A percentile compares a stretch with the other conserved stretches of the same genome.
Conservation (phyloP, 2,113 vertebrate genomes). For the Petrocephalus zakoni region DNA sequence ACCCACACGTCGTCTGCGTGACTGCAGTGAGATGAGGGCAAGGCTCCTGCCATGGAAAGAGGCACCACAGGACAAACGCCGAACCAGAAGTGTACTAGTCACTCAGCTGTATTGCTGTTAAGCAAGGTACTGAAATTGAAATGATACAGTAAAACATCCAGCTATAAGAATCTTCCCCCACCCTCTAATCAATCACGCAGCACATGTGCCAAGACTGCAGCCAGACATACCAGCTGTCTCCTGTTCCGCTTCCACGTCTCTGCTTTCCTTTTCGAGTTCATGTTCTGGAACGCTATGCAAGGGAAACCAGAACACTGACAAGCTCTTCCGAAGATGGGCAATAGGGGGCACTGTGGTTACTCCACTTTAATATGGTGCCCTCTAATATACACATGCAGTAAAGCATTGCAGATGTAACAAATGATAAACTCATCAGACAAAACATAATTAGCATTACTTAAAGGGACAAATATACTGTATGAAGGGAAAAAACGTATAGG, state of each 20-base stretch:
- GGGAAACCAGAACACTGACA: not conserved
- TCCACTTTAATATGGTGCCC: not conserved
- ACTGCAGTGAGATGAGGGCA: not conserved
- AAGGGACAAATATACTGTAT: not conserved
- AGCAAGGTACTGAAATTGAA: not conserved
- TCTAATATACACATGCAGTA: not conserved
- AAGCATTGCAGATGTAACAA: not conserved
- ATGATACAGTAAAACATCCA: not conserved
- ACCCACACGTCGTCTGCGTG: not conserved
- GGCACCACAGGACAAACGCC: not conserved
- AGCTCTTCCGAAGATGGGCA: not conserved
- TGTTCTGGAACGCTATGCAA: constrained; percentile 87
- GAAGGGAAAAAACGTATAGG: not conserved
- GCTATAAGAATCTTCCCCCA: not conserved
- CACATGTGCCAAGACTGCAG: not conserved
- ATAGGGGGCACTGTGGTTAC: not conserved
- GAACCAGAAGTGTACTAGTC: not conserved
- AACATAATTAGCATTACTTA: not conserved
- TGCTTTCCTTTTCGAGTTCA: constrained; percentile 99
- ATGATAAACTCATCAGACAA: not conserved
- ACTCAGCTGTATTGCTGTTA: not conserved
- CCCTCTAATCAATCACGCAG: not conserved
- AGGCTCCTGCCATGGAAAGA: not conserved
- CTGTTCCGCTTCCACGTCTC: constrained; percentile 98
- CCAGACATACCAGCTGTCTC: constrained; percentile 79